Conservation (phyloP, 2,888 invertebrate genomes). For the Tortrix viridana region DNA sequence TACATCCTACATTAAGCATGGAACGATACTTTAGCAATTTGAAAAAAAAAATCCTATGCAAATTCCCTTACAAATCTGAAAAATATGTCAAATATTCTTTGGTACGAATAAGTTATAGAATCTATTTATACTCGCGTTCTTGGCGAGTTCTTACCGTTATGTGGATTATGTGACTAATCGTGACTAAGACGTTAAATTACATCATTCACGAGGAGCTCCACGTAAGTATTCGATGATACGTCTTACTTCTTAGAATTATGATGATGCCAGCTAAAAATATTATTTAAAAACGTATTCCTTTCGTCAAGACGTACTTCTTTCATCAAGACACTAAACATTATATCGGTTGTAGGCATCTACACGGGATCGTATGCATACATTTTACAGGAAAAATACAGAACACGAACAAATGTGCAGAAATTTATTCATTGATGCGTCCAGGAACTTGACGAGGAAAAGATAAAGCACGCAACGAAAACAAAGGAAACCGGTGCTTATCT, state of each 20-base stretch:
- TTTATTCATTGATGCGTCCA: slow-evolving; percentile 34
- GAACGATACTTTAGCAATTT: no score
- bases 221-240: no score
- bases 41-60: no score
- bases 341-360: background rate
- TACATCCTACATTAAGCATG: no score
- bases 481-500: slow-evolving; percentile 32
- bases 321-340: background rate
- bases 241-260: no score
- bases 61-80: no score
- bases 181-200: no score
- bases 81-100: no score
- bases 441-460: slow-evolving; percentile 37
- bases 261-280: no score
- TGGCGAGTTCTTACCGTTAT: slow-evolving; percentile 23
- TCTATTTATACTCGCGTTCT: slow-evolving; percentile 4
- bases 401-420: slow-evolving; percentile 25
- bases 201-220: background rate
- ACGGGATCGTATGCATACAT: background rate
- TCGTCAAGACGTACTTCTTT: no score
- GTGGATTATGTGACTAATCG: slow-evolving; percentile 29
- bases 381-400: background rate
- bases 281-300: no score
- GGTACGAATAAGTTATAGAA: background rate
- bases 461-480: slow-evolving; percentile 36